Evolutionary conservation across 1,140 invertebrate genomes (phyloP), one percentile per base, ranked within the genome.

Genomic region (Drosophila sulfurigaster): DNA sequence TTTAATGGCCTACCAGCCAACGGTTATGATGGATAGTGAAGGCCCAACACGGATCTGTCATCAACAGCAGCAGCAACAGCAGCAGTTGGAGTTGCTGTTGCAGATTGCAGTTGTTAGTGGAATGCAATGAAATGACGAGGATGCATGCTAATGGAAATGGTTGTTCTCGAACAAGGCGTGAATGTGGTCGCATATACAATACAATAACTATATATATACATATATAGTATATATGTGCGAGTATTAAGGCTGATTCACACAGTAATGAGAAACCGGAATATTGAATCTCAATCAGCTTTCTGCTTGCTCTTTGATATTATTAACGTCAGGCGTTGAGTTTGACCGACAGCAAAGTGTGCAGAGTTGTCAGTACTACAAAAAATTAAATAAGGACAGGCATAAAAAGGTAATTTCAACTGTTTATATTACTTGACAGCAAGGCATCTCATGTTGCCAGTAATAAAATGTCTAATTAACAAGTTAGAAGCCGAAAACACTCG

Each of bases 1-100:
- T 57, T 57, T 57, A 57, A 57, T 57, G 54, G 54, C 32, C 32
- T 20, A 20, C 54, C 54, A 41, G 13, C n/a, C n/a, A 28, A 32
- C 25, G 30, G 30, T 13, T 35, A 54, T 54, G 51, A 54, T 52
- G 48, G 28, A 56, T 56, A 20, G 35, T 20, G 35, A 35, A 6
- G 6, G 20, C 13, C 7, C 28, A 54, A 35, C 51, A 57, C 16
- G 54, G 35, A 25, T 57, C 54, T 57, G 54, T 57, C 54, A 43
- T 41, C 54, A 57, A 15, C 54, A 41, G 15, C 32, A 41, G 54
- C 16, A 4, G 8, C 20, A 25, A 0, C 20, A 25, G 16, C 16
- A 20, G 16, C 2, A 20, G 32, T 52, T 2, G 16, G 10, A 25
- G 13, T 49, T 10, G 16, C 15, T 49, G 6, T 6, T n/a, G 32